Base-by-base conservation (phyloP, 2,113 vertebrate species). In the Aldabrachelys gigantea region DNA sequence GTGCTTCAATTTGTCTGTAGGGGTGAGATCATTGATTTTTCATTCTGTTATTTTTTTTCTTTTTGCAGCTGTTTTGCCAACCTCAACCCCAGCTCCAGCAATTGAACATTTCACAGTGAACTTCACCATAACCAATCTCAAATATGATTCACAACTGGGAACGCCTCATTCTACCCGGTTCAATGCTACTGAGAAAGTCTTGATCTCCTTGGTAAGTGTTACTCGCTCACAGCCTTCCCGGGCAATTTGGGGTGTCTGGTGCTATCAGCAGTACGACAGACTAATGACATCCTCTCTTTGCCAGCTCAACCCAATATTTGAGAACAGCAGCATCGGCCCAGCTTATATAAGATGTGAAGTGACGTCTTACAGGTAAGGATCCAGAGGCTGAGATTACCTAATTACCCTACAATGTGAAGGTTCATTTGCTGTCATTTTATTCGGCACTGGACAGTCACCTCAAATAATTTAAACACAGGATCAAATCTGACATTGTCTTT, bases 221-320 rank as follows among this genome's bases (percentile, higher is more conserved):
- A 76, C 19, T 0, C 1, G 2, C 10, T 9, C 2, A 0, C 11
- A 76, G 24, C 24, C 3, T 4, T 1, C 3, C 1, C 0, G 0
- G 5, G 50, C 17, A 21, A 2, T 35, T 24, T 50, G 35, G 10
- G 50, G 11, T 5, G 25, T 6, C 41, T 13, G 21, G 5, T 22
- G 10, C 38, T 44, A 11, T 44, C 22, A 2, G 11, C 27, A 3
- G 10, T 65, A 53, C 13, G 80, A 88, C 75, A 11, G 16, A 8
- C 19, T 29, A 22, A 2, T 22, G 91, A 52, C 78, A 52, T 53
- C 44, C 12, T 87, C n/a, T n/a, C 31, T 17, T 85, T 24, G 2
- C 22, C 89, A 98, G 98, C 91, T 98, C 0, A 24, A 95, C 17
- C 79, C 49, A 0, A 24, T 98, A 29, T 84, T 98, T 80, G 80